These are phyloP conservation scores for Ophioderma brevispina DNA, from an alignment of 35 echinoderm and acorn worm species.

Conservation along the genomic window DNA sequence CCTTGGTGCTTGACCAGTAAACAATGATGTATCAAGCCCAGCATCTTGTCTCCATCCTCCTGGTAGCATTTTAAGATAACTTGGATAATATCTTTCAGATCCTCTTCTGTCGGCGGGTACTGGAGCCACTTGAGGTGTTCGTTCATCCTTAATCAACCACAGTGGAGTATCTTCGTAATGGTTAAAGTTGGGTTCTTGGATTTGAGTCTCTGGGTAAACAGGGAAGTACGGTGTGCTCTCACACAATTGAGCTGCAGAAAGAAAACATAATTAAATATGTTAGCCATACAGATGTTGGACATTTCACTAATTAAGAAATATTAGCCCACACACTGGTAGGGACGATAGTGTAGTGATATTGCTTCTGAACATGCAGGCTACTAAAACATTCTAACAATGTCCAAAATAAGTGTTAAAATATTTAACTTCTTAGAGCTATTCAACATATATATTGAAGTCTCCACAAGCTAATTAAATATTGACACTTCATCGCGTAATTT, in stretches of 20 bases:
- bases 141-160: not conserved
- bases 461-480: too few relatives aligned
- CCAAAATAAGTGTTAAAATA: too few relatives aligned
- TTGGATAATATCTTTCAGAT: not conserved
- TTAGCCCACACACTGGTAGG: too few relatives aligned
- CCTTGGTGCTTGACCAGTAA: not conserved
- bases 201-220: not conserved
- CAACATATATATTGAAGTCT: too few relatives aligned
- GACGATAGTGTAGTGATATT: too few relatives aligned
- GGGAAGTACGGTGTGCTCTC: not conserved
- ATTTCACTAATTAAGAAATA: too few relatives aligned
- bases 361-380: too few relatives aligned
- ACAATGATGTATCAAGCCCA: not conserved
- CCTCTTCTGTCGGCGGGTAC: not conserved
- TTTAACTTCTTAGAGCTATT: too few relatives aligned
- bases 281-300: too few relatives aligned
- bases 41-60: not conserved
- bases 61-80: not conserved
- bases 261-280: too few relatives aligned
- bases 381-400: too few relatives aligned
- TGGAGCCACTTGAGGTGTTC: not conserved
- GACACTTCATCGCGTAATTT: too few relatives aligned
- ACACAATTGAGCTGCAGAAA: not conserved
- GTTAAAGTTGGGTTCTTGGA: not conserved
- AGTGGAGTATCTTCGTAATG: not conserved